These are phyloP conservation scores for Odontocolon sp. DNA, from an alignment of 2,888 invertebrate species.

Conservation along the genomic window DNA sequence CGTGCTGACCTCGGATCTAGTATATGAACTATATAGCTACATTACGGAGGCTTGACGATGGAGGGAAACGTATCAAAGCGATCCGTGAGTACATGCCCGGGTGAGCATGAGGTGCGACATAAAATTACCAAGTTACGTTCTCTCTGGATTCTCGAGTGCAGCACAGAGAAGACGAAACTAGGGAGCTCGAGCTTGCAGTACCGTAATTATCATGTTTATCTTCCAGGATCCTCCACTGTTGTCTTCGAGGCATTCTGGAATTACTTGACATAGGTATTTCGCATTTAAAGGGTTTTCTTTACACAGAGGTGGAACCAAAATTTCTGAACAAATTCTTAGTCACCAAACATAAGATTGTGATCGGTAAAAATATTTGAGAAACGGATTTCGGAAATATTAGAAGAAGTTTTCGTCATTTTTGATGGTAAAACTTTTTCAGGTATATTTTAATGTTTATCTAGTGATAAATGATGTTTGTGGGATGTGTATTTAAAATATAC, in stretches of 20 bases:
- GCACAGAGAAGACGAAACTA: background rate
- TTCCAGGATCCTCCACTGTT: background rate
- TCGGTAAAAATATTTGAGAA: background rate
- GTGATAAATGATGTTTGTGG: constrained; percentile 31
- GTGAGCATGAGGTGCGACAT: constrained; percentile 44
- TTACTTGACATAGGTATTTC: too few relatives aligned
- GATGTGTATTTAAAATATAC: background rate
- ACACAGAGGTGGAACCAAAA: too few relatives aligned
- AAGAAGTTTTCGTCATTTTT: too few relatives aligned
- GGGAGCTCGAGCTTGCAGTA: constrained; percentile 16
- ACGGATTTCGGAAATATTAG: too few relatives aligned
- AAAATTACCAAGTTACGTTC: constrained; percentile 47
- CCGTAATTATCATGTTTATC: constrained; percentile 35
- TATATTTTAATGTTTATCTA: background rate
- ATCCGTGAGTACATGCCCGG: constrained; percentile 24
- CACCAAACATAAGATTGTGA: too few relatives aligned
- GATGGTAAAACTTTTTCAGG: background rate
- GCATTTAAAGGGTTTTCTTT: too few relatives aligned
- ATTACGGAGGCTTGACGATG: constrained; percentile 15
- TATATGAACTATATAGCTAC: constrained; percentile 8
- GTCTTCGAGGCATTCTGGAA: background rate
- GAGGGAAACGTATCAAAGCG: constrained; percentile 31
- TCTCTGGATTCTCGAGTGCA: background rate
- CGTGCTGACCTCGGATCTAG: constrained; percentile 6
- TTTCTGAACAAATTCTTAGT: too few relatives aligned